Conservation (phyloP, 2,888 invertebrate genomes). For the Cyrtodaria siliqua region DNA sequence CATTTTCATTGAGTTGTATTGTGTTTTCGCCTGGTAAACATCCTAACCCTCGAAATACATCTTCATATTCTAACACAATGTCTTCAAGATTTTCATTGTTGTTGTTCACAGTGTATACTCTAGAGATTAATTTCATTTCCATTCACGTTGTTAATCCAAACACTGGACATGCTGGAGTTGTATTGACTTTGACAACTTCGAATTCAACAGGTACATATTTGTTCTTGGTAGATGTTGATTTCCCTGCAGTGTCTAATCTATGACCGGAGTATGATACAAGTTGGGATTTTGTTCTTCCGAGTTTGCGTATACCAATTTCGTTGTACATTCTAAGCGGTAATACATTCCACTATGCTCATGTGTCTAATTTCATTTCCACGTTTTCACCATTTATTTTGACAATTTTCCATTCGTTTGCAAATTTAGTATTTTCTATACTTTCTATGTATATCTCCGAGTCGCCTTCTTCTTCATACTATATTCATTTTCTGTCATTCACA, state of each 20-base stretch:
- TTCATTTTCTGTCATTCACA: too few relatives aligned
- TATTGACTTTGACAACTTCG: slow-evolving; percentile 16
- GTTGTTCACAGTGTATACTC: slow-evolving; percentile 29
- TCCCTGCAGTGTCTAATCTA: slow-evolving; percentile 7
- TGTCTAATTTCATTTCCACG: slow-evolving; percentile 31
- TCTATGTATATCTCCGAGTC: slow-evolving; percentile 10
- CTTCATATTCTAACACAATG: slow-evolving; percentile 11
- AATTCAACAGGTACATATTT: slow-evolving; percentile 16
- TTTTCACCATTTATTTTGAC: slow-evolving; percentile 4
- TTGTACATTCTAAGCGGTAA: slow-evolving; percentile 16
- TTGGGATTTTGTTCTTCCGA: slow-evolving; percentile 7
- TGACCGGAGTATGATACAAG: slow-evolving; percentile 32
- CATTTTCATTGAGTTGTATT: slow-evolving; percentile 45
- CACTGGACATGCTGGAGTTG: slow-evolving; percentile 11
- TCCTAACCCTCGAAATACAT: slow-evolving; percentile 57
- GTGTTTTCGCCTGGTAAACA: slow-evolving; percentile 50
- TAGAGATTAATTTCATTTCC: slow-evolving; percentile 34
- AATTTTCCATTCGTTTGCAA: slow-evolving; percentile 17
- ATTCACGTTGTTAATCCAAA: slow-evolving; percentile 26
- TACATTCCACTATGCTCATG: slow-evolving; percentile 30
- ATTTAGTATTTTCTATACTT: background rate
- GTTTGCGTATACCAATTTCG: slow-evolving; percentile 4
- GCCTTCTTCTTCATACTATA: background rate
- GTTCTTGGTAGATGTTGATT: slow-evolving; percentile 13
- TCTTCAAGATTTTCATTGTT: background rate